Conservation (phyloP, 2,797 vertebrate genomes). For the Channallabes apus region DNA sequence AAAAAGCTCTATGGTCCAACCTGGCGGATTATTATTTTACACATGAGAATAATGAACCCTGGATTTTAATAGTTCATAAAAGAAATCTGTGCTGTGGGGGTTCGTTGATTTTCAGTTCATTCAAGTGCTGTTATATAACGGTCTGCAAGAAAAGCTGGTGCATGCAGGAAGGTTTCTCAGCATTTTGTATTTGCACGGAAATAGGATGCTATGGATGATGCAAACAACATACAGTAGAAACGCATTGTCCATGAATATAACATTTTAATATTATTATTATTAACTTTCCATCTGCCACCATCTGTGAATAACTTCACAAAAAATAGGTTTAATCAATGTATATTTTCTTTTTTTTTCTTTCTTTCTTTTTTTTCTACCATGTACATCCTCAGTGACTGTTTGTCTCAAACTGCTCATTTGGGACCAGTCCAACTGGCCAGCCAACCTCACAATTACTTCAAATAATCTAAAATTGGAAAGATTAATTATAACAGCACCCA, state of each 20-base stretch:
- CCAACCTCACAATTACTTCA: background rate
- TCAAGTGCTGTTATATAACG: background rate
- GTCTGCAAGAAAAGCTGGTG: background rate
- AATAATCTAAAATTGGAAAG: background rate
- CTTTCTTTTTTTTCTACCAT: background rate
- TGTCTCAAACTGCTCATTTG: background rate
- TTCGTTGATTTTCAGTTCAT: background rate
- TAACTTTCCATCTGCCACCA: background rate
- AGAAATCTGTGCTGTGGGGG: background rate
- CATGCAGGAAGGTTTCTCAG: background rate
- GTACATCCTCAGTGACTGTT: background rate
- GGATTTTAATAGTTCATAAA: constrained; percentile 12
- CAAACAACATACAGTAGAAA: background rate
- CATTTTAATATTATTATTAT: background rate
- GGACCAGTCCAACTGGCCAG: background rate
- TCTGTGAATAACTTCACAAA: background rate
- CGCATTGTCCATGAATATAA: no score
- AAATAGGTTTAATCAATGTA: background rate
- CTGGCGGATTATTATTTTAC: background rate
- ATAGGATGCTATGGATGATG: background rate
- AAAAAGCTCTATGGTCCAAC: constrained; percentile 3
- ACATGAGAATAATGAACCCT: background rate
- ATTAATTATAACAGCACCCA: background rate
- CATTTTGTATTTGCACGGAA: background rate
- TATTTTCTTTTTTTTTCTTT: background rate